Conservation (phyloP, 1,140 invertebrate genomes). For the Dendrolimus kikuchii region DNA sequence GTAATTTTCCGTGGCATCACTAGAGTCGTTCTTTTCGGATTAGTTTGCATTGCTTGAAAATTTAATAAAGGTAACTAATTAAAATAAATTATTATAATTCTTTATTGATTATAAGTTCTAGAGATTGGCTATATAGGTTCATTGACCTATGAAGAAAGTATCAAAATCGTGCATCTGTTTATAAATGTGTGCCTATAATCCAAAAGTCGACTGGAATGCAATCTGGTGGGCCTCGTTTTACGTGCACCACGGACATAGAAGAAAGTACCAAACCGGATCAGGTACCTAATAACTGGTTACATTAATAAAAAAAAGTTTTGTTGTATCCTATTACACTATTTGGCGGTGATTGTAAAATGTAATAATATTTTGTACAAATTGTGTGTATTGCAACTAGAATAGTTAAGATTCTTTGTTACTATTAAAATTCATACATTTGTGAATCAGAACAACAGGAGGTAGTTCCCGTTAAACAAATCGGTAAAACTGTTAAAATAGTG, state of each 20-base stretch:
- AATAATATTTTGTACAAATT: too few relatives aligned
- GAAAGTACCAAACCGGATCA: slow-evolving; percentile 3
- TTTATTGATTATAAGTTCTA: background rate
- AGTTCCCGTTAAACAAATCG: too few relatives aligned
- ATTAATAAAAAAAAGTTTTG: slow-evolving; percentile 2
- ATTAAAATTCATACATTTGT: too few relatives aligned
- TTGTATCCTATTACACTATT: background rate
- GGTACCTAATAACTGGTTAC: slow-evolving; percentile 7
- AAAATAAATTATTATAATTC: background rate
- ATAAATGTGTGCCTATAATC: slow-evolving; percentile 2
- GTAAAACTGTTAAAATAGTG: too few relatives aligned
- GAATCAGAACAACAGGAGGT: too few relatives aligned
- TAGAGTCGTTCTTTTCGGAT: too few relatives aligned
- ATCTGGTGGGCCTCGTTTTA: slow-evolving; percentile 1
- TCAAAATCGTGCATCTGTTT: background rate
- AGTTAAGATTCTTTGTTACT: too few relatives aligned
- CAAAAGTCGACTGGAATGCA: slow-evolving; percentile 9
- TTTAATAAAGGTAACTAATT: too few relatives aligned
- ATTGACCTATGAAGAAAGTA: background rate
- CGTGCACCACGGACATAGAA: slow-evolving; percentile 4
- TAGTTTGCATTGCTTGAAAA: too few relatives aligned
- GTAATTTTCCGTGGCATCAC: background rate
- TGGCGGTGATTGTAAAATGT: too few relatives aligned
- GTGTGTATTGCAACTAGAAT: too few relatives aligned
- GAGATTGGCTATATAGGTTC: background rate